Evolutionary conservation across 2,113 vertebrate genomes (phyloP), one percentile per base, ranked within the genome.

Genomic region (Aphyosemion australe): DNA sequence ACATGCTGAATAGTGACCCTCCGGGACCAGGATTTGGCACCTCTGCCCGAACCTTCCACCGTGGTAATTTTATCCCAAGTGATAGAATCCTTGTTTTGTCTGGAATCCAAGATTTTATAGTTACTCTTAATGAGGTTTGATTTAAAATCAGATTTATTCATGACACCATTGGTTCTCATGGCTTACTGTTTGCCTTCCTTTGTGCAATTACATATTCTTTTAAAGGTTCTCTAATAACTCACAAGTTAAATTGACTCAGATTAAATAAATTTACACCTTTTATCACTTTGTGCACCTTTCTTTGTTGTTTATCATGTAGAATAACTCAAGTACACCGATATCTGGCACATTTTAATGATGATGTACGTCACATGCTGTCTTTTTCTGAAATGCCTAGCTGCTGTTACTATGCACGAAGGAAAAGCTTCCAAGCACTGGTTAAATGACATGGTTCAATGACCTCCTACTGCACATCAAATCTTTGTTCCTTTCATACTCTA

Each of bases 381-480:
- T 26, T 45, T 59, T 49, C 15, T 55, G 21, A 59, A 45, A 63
- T 54, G 16, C 31, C 45, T 45, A 2, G 7, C 34, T 61, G 46
- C 55, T 5, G 37, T 51, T 54, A 18, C 8, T 18, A 55, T 26
- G 19, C 18, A 60, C 19, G 55, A 32, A 70, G 65, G 62, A 37
- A 51, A 61, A 42, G 13, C 50, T 49, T 16, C 42, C 5, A 52
- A 60, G 55, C 39, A 21, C 55, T 42, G 52, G 16, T 52, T 56
- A 66, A 53, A 53, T 54, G 1, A n/a, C 21, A 59, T 46, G 63
- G 39, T 68, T 58, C 21, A 41, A 0, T 65, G 31, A 69, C 32
- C 47, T 52, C 26, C 49, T 26, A 45, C 10, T 48, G 50, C 19
- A 42, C 31, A 61, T 68, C 21, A 53, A 51, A 45, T 51, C 32